Percentiles rank a stretch among this genome's conserved stretches.
These are phyloP conservation scores for Engraulis encrasicolus DNA, from an alignment of 2,113 vertebrate species.

Conservation along the genomic window DNA sequence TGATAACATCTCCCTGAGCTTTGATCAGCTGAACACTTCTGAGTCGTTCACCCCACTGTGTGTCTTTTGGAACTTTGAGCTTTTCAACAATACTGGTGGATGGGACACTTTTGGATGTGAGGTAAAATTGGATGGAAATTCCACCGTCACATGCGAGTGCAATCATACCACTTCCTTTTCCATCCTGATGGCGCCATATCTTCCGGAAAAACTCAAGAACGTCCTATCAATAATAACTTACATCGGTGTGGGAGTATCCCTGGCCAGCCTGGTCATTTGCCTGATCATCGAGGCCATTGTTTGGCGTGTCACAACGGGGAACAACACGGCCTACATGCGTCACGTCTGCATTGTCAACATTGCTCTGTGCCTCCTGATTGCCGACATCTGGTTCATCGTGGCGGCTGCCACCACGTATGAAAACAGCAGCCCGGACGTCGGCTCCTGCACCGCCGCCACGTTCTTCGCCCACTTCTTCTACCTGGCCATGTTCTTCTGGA, in stretches of 20 bases:
- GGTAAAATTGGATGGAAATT: fast-evolving
- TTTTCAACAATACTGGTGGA: slow-evolving; percentile 52
- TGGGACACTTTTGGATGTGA: slow-evolving; percentile 73
- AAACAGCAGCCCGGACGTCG: fast-evolving
- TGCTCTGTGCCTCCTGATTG: neutral
- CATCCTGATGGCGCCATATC: slow-evolving; percentile 82
- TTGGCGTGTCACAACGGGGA: slow-evolving; percentile 77
- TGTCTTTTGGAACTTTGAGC: slow-evolving; percentile 78
- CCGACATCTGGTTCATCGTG: slow-evolving; percentile 45
- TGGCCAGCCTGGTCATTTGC: slow-evolving; percentile 79
- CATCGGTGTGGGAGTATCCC: slow-evolving; percentile 80
- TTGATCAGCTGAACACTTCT: slow-evolving; percentile 65
- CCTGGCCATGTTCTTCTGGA: slow-evolving; percentile 91
- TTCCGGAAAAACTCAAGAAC: fast-evolving
- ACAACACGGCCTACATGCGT: slow-evolving; percentile 76
- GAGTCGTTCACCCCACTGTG: slow-evolving; percentile 61
- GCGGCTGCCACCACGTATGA: slow-evolving; percentile 46
- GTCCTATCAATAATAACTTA: slow-evolving; percentile 68
- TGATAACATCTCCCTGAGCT: slow-evolving; percentile 66
- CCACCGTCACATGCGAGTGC: slow-evolving; percentile 63
- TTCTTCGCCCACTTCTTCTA: slow-evolving; percentile 65
- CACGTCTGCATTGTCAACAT: slow-evolving; percentile 71
- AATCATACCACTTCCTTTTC: slow-evolving; percentile 77
- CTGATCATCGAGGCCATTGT: slow-evolving; percentile 75
- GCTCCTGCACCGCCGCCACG: slow-evolving; percentile 73